A percentile compares a stretch with the other conserved stretches of the same genome.
Evolutionary conservation across 2,888 invertebrate species (phyloP).

Genomic region (Drosophila neotestacea): DNA sequence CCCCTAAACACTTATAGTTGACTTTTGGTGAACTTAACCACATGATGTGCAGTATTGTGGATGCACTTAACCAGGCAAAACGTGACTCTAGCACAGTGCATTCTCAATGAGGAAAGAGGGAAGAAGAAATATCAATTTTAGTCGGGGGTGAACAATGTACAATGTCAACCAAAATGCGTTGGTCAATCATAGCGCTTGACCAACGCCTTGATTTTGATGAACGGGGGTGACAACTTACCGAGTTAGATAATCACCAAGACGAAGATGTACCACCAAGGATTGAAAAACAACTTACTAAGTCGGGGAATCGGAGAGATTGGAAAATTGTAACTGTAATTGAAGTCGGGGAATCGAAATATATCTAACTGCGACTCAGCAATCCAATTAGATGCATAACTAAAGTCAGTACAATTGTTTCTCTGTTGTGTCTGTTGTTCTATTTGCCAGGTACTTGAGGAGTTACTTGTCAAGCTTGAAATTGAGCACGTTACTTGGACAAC

Average conservation of each 20-base stretch:
- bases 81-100: slow-evolving; percentile 66
- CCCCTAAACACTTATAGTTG: slow-evolving; percentile 58
- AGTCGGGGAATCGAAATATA: not conserved
- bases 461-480: slow-evolving; percentile 88
- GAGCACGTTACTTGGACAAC: slow-evolving; percentile 90
- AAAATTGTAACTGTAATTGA: not conserved
- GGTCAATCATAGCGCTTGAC: slow-evolving; percentile 25
- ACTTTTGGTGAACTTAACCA: slow-evolving; percentile 41
- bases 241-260: slow-evolving; percentile 39
- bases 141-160: slow-evolving; percentile 27
- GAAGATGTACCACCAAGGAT: slow-evolving; percentile 40
- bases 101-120: not conserved
- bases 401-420: not conserved
- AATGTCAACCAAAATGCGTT: slow-evolving; percentile 58
- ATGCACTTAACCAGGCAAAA: slow-evolving; percentile 70
- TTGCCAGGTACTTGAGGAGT: slow-evolving; percentile 88
- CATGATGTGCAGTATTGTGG: slow-evolving; percentile 27
- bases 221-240: slow-evolving; percentile 51
- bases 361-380: not conserved
- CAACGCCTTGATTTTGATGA: slow-evolving; percentile 66
- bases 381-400: slow-evolving; percentile 56
- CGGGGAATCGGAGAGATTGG: not conserved
- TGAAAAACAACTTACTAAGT: slow-evolving; percentile 37
- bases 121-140: not conserved
- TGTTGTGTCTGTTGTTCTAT: slow-evolving; percentile 17